Evolutionary conservation across 2,888 invertebrate species (phyloP), one percentile per base, ranked within the genome.

Genomic region (Oxycera nigricornis): DNA sequence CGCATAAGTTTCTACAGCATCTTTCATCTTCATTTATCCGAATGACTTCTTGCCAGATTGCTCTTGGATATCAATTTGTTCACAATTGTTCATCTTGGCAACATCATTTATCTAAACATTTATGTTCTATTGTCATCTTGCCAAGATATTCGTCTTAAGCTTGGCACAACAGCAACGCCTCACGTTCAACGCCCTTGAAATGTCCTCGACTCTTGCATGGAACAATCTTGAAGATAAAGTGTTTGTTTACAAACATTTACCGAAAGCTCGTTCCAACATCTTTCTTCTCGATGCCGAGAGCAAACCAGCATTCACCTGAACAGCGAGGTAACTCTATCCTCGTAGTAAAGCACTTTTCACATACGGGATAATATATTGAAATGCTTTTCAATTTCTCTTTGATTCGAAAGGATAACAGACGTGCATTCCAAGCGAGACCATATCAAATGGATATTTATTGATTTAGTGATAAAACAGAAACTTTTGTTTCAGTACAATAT

Each of bases 401-500:
- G 11, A 14, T 3, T 46, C 46, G n/a, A 14, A 14, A 46, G 46
- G 46, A 46, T 46, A 46, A 46, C n/a, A 46, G 17, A 17, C 14
- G 17, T 46, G 11, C 46, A 17, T 46, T 14, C 46, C 46, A 46
- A 46, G 46, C 46, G 17, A 46, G 17, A 46, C 46, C 46, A 3
- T 46, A 46, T 46, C 46, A 46, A 46, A 46, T 46, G 17, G 46
- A 46, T 46, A 46, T 46, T 46, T 46, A 46, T 46, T 46, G 46
- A 46, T 7, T 46, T 17, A 17, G 11, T 11, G 46, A 46, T 46
- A 46, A 46, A 46, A 46, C 11, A 46, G 6, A 46, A 46, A 46
- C 46, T 46, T 46, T 46, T 14, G 46, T 7, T 46, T 46, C 46
- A 46, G 17, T 17, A 46, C 6, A 46, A 46, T n/a, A 46, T 2